Conservation (phyloP, 2,797 vertebrate genomes). For the Taenioides sp. region DNA sequence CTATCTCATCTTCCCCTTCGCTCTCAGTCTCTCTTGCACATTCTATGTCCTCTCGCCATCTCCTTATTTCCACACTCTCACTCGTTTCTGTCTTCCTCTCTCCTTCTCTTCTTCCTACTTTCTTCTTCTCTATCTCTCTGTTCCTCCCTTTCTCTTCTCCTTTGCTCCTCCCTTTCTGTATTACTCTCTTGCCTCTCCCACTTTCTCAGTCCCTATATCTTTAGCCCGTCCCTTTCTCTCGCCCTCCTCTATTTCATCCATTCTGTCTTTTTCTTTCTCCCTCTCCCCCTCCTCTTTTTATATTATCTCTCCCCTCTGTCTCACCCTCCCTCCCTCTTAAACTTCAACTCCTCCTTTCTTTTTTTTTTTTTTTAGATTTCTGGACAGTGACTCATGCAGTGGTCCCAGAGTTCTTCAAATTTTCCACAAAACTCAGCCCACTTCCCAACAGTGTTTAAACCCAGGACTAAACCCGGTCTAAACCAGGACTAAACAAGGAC, state of each 20-base stretch:
- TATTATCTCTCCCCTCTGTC: slow-evolving; percentile 36
- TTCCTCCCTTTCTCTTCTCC: not conserved
- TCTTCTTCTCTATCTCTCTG: not conserved
- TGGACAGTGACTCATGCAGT: slow-evolving; percentile 78
- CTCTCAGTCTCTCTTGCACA: not conserved
- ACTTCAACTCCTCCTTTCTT: slow-evolving; percentile 63
- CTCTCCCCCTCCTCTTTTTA: slow-evolving; percentile 27
- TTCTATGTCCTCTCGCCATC: not conserved
- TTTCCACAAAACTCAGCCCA: slow-evolving; percentile 74
- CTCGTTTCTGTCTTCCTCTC: not conserved
- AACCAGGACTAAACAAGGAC: no score
- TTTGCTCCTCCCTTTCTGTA: slow-evolving; percentile 34
- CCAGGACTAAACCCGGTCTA: no score
- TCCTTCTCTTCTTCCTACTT: not conserved
- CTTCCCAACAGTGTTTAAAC: not conserved
- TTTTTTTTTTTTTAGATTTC: slow-evolving; percentile 59
- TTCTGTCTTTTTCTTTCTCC: not conserved
- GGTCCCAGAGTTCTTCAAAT: slow-evolving; percentile 68
- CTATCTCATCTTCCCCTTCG: not conserved
- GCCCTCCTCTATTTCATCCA: slow-evolving; percentile 50
- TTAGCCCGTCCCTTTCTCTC: no score
- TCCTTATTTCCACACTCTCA: not conserved
- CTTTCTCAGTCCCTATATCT: slow-evolving; percentile 26
- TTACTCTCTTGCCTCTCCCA: slow-evolving; percentile 31
- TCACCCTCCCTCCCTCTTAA: slow-evolving; percentile 54